Conservation (phyloP, 2,113 vertebrate species). For the Ahaetulla prasina region DNA sequence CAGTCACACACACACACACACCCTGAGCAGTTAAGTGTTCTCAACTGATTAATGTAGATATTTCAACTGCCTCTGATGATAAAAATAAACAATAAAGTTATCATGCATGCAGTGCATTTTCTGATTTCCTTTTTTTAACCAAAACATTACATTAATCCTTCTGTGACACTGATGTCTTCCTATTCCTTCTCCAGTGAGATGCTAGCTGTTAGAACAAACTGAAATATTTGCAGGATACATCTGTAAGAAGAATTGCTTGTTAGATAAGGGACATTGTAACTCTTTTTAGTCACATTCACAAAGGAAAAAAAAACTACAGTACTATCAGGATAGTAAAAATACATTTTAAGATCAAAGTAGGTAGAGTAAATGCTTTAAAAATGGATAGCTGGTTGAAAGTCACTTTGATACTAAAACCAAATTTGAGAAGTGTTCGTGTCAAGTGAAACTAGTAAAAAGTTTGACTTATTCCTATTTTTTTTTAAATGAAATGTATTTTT, state of each 20-base stretch:
- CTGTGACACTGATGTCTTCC: background rate
- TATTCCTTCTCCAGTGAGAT: conserved; percentile 3
- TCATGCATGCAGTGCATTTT: conserved; percentile 43
- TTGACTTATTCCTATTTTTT: background rate
- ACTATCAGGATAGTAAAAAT: conserved; percentile 33
- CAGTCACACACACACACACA: background rate
- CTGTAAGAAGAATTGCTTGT: conserved; percentile 37
- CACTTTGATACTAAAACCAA: background rate
- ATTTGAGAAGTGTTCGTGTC: fast-evolving
- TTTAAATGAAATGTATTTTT: background rate
- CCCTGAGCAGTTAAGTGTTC: background rate
- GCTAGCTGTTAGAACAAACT: conserved; percentile 32
- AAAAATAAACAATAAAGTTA: conserved; percentile 48
- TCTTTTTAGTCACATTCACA: background rate
- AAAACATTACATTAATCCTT: conserved; percentile 33
- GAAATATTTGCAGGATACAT: background rate
- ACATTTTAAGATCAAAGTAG: background rate
- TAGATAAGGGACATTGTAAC: conserved; percentile 15
- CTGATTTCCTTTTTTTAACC: conserved; percentile 43
- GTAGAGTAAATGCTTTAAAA: background rate
- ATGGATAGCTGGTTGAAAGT: background rate
- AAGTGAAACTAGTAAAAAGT: background rate
- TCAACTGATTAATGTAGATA: conserved; percentile 21
- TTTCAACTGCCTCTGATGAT: conserved; percentile 47
- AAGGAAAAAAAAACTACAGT: conserved; percentile 27